phyloP scores from a whole-genome alignment of 2,797 vertebrate species.

The Parambassis ranga region DNA sequence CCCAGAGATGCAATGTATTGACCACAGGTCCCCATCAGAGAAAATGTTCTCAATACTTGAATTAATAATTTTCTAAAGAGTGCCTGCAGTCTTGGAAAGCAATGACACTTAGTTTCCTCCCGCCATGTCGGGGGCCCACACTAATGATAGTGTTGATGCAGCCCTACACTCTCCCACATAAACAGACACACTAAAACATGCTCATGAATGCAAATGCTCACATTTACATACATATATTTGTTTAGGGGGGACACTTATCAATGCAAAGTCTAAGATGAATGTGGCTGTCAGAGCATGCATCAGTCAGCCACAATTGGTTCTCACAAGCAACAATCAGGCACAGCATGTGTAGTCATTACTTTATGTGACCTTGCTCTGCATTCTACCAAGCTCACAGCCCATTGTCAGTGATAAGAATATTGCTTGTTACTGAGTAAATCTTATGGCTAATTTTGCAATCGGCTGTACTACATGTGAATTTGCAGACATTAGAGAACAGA shows the following conservation, averaged over 20 bases:
- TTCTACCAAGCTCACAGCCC: neutral
- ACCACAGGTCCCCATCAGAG: neutral
- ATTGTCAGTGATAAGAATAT: neutral
- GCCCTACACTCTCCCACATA: neutral
- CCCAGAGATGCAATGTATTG: neutral
- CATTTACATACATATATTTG: constrained; percentile 20
- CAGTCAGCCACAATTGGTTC: neutral
- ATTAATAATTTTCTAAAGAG: neutral
- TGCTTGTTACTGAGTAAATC: constrained; percentile 15
- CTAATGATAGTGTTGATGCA: neutral
- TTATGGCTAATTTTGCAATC: constrained; percentile 16
- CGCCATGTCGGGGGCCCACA: neutral
- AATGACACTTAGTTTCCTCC: neutral
- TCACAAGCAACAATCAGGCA: neutral
- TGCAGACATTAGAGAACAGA: constrained; percentile 23
- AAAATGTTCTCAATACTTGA: neutral
- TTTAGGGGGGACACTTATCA: neutral
- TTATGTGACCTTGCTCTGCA: neutral
- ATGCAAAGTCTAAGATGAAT: constrained; percentile 2
- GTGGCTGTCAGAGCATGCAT: neutral
- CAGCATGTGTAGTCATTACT: neutral
- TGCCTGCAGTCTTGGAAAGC: neutral
- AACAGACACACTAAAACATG: neutral
- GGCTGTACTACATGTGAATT: constrained; percentile 20
- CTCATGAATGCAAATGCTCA: constrained; percentile 9